Conservation (phyloP, 1,140 invertebrate genomes). For the Coptotermes formosanus region DNA sequence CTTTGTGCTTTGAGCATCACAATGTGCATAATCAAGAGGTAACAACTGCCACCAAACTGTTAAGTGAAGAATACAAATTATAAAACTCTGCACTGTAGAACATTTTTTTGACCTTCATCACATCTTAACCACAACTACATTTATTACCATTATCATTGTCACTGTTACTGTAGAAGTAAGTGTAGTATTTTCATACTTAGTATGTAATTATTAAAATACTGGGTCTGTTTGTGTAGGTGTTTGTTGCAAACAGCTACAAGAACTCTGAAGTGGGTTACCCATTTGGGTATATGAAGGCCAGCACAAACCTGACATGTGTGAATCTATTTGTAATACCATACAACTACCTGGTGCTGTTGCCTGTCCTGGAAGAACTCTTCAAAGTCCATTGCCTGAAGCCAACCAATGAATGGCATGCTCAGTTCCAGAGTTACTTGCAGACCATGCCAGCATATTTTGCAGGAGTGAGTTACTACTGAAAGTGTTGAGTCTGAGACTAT, state of each 20-base stretch:
- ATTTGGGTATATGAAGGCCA: constrained; percentile 98
- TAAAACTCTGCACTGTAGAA: no score
- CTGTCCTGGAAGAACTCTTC: constrained; percentile 90
- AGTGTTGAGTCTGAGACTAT: not conserved
- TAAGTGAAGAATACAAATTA: no score
- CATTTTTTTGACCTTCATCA: no score
- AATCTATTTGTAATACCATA: constrained; percentile 98
- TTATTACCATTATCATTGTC: no score
- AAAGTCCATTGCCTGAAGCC: constrained; percentile 87
- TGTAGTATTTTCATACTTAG: no score
- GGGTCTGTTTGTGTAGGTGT: constrained; percentile 63
- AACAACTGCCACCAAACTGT: no score
- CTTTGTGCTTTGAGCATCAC: no score
- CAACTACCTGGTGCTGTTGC: constrained; percentile 94
- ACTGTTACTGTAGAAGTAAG: no score
- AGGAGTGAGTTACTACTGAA: constrained; percentile 59
- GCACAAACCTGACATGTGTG: constrained; percentile 89
- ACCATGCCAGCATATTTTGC: constrained; percentile 97
- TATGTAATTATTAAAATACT: no score
- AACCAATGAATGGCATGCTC: constrained; percentile 82
- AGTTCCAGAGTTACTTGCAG: constrained; percentile 91
- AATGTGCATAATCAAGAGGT: no score
- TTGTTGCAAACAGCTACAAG: constrained; percentile 86
- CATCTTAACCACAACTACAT: no score
- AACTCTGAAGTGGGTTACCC: constrained; percentile 85